phyloP scores from a whole-genome alignment of 2,888 invertebrate genomes.

The Macrosiphum euphorbiae region DNA sequence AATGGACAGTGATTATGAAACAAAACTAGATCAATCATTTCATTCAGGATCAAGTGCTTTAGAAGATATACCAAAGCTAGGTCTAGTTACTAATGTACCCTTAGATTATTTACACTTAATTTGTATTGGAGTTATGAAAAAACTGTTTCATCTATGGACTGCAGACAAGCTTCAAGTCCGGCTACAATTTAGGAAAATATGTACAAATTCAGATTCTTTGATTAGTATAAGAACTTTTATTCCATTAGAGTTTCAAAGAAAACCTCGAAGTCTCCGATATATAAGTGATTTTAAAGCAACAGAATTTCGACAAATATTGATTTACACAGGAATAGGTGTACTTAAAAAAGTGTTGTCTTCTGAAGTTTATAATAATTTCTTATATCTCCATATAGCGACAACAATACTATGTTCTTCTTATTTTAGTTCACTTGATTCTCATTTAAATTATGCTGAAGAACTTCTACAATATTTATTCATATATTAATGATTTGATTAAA shows the following conservation, averaged over 20 bases:
- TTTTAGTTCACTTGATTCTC: background rate
- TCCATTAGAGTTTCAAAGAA: background rate
- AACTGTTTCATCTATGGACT: background rate
- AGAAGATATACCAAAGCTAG: background rate
- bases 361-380: background rate
- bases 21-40: background rate
- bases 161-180: background rate
- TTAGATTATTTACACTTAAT: background rate
- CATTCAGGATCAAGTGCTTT: background rate
- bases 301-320: background rate
- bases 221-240: background rate
- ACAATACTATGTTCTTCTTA: constrained; percentile 10
- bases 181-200: background rate
- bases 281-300: constrained; percentile 9
- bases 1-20: background rate
- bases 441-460: background rate
- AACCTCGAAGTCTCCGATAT: constrained; percentile 12
- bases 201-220: background rate
- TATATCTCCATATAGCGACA: background rate
- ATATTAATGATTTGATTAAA: too few species aligned
- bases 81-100: background rate
- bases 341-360: background rate
- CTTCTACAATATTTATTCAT: constrained; percentile 2
- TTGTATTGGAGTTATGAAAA: background rate
- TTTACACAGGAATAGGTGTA: background rate